phyloP scores from a whole-genome alignment of 2,888 invertebrate species.

The Platycheirus rosarum region DNA sequence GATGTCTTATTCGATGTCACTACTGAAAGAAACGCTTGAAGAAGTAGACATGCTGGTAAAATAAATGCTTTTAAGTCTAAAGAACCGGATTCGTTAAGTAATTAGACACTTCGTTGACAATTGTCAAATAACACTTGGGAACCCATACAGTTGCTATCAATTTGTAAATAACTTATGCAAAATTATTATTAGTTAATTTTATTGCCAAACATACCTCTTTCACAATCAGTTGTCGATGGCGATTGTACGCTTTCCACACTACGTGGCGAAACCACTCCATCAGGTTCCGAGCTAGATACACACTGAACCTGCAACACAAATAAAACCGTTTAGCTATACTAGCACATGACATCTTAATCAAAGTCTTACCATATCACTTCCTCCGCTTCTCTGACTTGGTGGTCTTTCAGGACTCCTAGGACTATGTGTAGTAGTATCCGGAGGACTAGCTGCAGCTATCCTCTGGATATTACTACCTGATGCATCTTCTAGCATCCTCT shows the following conservation, averaged over 20 bases:
- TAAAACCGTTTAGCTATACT: background rate
- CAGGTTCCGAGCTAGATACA: constrained; percentile 93
- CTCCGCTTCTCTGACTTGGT: constrained; percentile 81
- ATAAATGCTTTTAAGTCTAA: too few species aligned
- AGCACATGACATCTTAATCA: background rate
- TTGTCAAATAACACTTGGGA: too few species aligned
- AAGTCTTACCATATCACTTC: constrained; percentile 81
- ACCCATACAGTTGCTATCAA: too few species aligned
- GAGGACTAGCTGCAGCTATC: constrained; percentile 86
- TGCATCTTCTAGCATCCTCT: constrained; percentile 77
- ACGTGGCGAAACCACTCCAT: constrained; percentile 84
- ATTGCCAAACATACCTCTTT: constrained; percentile 76
- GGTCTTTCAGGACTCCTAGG: constrained; percentile 86
- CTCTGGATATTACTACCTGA: constrained; percentile 76
- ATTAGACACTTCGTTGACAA: too few species aligned
- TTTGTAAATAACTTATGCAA: too few species aligned
- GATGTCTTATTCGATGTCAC: too few species aligned
- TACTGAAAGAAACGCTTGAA: too few species aligned
- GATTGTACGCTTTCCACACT: constrained; percentile 81
- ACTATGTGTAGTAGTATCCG: constrained; percentile 93
- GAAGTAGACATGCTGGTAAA: too few species aligned
- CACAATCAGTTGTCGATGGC: constrained; percentile 82
- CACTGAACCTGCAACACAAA: constrained; percentile 92
- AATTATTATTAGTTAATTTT: too few species aligned
- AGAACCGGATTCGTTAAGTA: too few species aligned